A percentile compares a stretch with the other conserved stretches of the same genome.
Conservation (phyloP, 2,797 vertebrate genomes). For the Delichon dasypus region DNA sequence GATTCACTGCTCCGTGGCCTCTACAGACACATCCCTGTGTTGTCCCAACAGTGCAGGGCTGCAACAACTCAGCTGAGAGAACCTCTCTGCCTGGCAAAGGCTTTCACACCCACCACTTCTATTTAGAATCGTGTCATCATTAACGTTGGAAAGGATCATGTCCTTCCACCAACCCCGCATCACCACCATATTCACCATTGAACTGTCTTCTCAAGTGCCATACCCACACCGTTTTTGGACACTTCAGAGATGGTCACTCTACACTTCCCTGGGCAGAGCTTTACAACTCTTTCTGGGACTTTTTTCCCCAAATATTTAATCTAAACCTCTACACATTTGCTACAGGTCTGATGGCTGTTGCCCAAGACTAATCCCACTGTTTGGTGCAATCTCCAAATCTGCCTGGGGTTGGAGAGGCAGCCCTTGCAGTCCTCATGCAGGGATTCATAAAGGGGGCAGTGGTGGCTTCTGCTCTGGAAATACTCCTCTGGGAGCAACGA, state of each 20-base stretch:
- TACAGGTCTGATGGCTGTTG: rapidly evolving
- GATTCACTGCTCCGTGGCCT: background rate
- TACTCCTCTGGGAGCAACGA: background rate
- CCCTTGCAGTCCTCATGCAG: background rate
- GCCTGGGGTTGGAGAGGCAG: background rate
- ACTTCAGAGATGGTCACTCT: background rate
- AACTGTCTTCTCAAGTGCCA: background rate
- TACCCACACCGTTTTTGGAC: background rate
- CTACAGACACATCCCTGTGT: background rate
- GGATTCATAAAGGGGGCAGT: too few relatives aligned
- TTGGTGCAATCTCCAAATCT: background rate
- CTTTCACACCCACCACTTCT: background rate
- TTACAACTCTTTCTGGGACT: background rate
- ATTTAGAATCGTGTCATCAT: background rate
- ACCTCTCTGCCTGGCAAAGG: background rate
- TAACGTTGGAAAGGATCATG: background rate
- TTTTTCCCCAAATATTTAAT: background rate
- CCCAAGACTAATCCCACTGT: background rate
- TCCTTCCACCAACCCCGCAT: background rate
- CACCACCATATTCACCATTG: background rate
- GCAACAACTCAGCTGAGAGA: background rate
- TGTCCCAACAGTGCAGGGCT: background rate
- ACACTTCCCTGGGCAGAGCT: background rate
- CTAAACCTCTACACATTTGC: background rate
- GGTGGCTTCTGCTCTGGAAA: background rate